Evolutionary conservation across 2,113 vertebrate species (phyloP).

Genomic region (Chionodraco myersi): DNA sequence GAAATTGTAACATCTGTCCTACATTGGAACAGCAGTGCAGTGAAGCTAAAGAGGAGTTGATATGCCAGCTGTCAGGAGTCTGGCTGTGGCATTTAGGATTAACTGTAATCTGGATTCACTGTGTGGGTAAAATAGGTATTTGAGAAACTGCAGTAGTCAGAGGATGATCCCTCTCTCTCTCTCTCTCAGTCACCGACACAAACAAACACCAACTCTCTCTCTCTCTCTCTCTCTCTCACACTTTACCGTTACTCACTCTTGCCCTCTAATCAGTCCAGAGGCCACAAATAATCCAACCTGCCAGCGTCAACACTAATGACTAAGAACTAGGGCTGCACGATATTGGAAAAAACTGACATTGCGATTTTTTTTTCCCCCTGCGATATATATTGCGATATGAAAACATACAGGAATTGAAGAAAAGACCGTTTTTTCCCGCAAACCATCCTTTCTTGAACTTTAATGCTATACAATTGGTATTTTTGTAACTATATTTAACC

Average conservation of each 20-base stretch:
- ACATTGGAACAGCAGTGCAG: constrained; percentile 46
- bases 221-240: background rate
- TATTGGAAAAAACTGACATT: too few species aligned
- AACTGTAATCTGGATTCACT: constrained; percentile 66
- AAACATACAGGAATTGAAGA: too few species aligned
- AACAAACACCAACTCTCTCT: background rate
- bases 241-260: background rate
- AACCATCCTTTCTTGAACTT: too few species aligned
- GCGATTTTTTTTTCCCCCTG: too few species aligned
- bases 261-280: background rate
- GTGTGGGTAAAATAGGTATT: constrained; percentile 45
- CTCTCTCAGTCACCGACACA: background rate
- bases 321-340: background rate
- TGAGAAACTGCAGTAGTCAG: constrained; percentile 29
- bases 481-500: too few species aligned
- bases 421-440: too few species aligned
- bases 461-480: too few species aligned
- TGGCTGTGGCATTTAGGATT: constrained; percentile 64
- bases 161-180: constrained; percentile 6
- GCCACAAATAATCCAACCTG: background rate
- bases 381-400: too few species aligned
- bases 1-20: constrained; percentile 50
- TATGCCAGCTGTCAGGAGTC: constrained; percentile 59
- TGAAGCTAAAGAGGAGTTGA: constrained; percentile 53
- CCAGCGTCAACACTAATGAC: background rate